A percentile compares a stretch with the other conserved stretches of the same genome.
Conservation (phyloP, 2,113 vertebrate genomes). For the Gulo gulo region DNA sequence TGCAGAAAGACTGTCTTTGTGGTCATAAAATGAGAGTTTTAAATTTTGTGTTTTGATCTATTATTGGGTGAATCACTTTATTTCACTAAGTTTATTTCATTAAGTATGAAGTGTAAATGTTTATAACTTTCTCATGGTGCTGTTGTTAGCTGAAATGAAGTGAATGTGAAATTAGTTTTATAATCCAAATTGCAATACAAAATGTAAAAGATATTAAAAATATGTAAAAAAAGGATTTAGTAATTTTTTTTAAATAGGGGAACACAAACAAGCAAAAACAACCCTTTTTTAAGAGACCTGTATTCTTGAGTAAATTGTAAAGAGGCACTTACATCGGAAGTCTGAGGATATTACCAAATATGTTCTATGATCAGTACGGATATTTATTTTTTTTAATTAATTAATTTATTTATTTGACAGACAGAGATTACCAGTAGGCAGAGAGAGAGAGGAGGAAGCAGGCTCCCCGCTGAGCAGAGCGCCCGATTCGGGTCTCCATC, state of each 20-base stretch:
- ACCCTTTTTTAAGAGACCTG: background rate
- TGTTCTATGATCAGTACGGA: background rate
- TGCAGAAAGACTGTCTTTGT: background rate
- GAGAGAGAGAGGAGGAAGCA: too few relatives aligned
- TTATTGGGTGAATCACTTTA: background rate
- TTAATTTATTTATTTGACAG: too few relatives aligned
- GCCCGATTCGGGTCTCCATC: too few relatives aligned
- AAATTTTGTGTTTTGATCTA: background rate
- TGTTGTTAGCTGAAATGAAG: background rate
- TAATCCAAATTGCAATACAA: background rate
- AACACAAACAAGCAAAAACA: background rate
- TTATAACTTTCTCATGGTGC: background rate
- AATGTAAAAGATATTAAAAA: background rate
- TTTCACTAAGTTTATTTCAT: background rate
- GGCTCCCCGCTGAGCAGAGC: too few relatives aligned
- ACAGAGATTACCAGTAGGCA: too few relatives aligned
- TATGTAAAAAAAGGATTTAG: background rate
- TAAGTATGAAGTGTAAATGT: background rate
- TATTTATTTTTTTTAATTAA: too few relatives aligned
- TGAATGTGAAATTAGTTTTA: conserved; percentile 6
- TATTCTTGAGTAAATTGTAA: background rate
- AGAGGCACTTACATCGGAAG: background rate
- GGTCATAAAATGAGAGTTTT: background rate
- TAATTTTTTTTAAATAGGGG: background rate
- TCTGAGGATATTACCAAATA: background rate